Conservation (phyloP, 2,113 vertebrate genomes). For the Oxygymnocypris stewartii region DNA sequence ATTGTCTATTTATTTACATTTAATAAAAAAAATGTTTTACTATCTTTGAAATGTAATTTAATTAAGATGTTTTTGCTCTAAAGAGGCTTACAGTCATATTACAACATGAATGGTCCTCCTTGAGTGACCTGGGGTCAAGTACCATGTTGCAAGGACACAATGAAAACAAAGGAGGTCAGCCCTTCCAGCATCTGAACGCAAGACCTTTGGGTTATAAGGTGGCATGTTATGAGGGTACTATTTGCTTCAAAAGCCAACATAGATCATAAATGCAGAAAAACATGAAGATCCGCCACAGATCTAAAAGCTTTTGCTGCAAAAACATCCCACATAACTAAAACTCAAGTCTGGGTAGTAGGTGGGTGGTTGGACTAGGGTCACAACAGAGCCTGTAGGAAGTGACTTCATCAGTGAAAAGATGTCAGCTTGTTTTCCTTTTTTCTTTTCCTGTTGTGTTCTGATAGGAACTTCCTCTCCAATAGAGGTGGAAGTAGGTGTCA, state of each 20-base stretch:
- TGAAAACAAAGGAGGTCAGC: neutral
- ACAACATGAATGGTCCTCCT: neutral
- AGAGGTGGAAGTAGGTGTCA: slow-evolving; percentile 75
- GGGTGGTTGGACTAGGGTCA: slow-evolving; percentile 45
- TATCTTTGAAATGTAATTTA: neutral
- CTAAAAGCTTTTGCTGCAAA: neutral
- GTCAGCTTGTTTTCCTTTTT: slow-evolving; percentile 73
- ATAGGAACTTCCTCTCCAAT: slow-evolving; percentile 77
- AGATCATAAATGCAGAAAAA: neutral
- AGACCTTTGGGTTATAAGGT: neutral
- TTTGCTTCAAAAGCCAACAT: neutral
- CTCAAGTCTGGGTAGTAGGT: too few species aligned
- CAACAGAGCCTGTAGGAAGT: slow-evolving; percentile 72
- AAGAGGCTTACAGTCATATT: neutral
- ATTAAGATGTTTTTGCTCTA: neutral
- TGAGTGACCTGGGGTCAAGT: slow-evolving; percentile 17
- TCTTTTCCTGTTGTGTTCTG: slow-evolving; percentile 84
- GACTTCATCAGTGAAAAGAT: slow-evolving; percentile 81
- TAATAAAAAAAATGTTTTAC: too few species aligned
- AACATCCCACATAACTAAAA: too few species aligned
- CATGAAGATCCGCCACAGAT: too few species aligned
- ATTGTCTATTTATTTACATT: neutral
- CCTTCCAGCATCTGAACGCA: neutral
- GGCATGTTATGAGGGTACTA: neutral
- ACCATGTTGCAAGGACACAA: neutral